phyloP scores from a whole-genome alignment of 1,140 invertebrate genomes.

The Antheraea mylitta region DNA sequence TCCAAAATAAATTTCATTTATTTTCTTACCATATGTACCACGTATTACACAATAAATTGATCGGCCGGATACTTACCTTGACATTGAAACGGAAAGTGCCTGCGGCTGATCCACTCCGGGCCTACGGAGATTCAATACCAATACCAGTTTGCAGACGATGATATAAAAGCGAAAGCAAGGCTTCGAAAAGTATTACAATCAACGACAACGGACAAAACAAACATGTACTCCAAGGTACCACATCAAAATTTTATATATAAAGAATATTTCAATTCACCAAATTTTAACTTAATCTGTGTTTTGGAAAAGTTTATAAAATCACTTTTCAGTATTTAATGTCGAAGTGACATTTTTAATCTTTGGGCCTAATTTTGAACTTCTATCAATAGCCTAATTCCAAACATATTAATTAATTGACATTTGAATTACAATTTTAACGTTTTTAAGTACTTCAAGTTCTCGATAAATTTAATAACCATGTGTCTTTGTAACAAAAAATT shows the following conservation, averaged over 20 bases:
- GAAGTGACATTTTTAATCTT: not conserved
- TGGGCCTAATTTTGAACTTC: not conserved
- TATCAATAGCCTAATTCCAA: not conserved
- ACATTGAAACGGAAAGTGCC: slow-evolving; percentile 59
- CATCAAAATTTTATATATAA: not conserved
- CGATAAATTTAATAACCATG: not conserved
- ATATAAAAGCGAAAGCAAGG: slow-evolving; percentile 62
- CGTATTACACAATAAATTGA: slow-evolving; percentile 23
- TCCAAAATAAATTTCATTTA: not conserved
- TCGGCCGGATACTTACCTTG: slow-evolving; percentile 41
- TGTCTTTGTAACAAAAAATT: not conserved
- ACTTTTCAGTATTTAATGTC: not conserved
- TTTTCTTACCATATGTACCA: not conserved
- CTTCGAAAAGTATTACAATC: slow-evolving; percentile 55
- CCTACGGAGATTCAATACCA: slow-evolving; percentile 28
- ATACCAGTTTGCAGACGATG: slow-evolving; percentile 46
- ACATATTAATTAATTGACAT: not conserved
- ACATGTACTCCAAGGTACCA: slow-evolving; percentile 63
- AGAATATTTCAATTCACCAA: not conserved
- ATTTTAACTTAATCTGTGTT: not conserved
- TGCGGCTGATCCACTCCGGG: slow-evolving; percentile 27
- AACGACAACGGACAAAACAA: slow-evolving; percentile 44
- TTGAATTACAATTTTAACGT: not conserved
- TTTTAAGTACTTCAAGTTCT: no score
- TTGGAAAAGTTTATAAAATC: no score